Percentiles rank a stretch among this genome's conserved stretches.
Conservation (phyloP, 2,113 vertebrate genomes). For the Gavia stellata region DNA sequence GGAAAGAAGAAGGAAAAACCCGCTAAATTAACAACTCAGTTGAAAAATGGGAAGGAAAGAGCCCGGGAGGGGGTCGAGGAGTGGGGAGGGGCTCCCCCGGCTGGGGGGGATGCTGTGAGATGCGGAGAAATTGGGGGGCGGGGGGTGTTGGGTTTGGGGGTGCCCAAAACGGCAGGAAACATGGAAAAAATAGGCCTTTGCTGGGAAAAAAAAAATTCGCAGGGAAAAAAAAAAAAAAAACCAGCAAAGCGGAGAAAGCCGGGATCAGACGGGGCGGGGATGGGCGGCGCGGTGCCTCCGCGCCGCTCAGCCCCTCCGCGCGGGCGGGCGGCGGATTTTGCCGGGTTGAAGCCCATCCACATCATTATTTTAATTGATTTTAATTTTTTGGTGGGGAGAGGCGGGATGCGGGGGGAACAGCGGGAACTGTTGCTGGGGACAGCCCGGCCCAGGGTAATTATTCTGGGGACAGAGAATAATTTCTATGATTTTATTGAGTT, state of each 20-base stretch:
- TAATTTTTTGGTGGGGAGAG: no score
- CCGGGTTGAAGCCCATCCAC: background rate
- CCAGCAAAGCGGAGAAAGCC: accelerated
- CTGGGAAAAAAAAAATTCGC: background rate
- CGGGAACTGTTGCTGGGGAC: background rate
- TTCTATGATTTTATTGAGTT: no score
- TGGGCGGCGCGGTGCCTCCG: background rate
- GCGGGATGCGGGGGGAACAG: background rate
- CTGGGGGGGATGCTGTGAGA: background rate
- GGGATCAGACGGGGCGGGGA: background rate
- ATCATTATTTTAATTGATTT: background rate
- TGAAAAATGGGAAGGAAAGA: background rate
- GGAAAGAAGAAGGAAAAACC: accelerated
- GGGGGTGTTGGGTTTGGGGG: no score
- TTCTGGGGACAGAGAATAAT: no score
- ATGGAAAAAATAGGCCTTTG: background rate
- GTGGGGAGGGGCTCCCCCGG: background rate
- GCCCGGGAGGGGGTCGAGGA: accelerated
- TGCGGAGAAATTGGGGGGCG: accelerated
- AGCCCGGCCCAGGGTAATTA: background rate
- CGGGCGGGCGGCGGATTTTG: background rate
- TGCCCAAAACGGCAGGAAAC: background rate
- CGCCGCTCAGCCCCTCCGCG: accelerated
- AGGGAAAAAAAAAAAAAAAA: background rate
- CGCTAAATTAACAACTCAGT: accelerated